A percentile compares a stretch with the other conserved stretches of the same genome.
phyloP scores from a whole-genome alignment of 2,113 vertebrate species.

The Notarius lentiginosus region DNA sequence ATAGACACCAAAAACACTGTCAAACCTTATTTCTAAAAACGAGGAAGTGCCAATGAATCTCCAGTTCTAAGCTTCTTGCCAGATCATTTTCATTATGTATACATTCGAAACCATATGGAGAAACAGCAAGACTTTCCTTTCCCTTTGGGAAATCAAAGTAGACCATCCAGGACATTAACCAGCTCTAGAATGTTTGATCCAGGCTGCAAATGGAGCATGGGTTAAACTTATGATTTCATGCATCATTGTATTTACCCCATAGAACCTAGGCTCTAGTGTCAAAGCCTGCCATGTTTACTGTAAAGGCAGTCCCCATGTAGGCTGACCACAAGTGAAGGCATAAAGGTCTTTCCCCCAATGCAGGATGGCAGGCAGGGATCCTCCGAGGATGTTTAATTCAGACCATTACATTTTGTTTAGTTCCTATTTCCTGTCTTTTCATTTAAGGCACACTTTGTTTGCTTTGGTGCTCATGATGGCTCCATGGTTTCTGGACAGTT shows the following conservation, averaged over 20 bases:
- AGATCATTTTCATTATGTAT: slow-evolving; percentile 27
- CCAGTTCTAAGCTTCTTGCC: slow-evolving; percentile 29
- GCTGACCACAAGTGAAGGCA: slow-evolving; percentile 31
- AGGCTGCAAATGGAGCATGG: slow-evolving; percentile 31
- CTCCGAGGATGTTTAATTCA: slow-evolving; percentile 41
- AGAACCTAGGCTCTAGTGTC: slow-evolving; percentile 33
- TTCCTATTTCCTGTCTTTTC: slow-evolving; percentile 38
- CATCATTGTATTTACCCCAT: slow-evolving; percentile 58
- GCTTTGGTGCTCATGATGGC: slow-evolving; percentile 37
- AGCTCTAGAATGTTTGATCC: slow-evolving; percentile 34
- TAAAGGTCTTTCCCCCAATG: slow-evolving; percentile 39
- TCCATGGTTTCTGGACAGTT: slow-evolving; percentile 49
- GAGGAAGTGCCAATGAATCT: slow-evolving; percentile 57
- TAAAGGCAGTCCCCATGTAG: slow-evolving; percentile 44
- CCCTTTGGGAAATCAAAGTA: slow-evolving; percentile 8
- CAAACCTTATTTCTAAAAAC: slow-evolving; percentile 61
- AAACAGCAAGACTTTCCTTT: slow-evolving; percentile 15
- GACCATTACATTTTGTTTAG: slow-evolving; percentile 48
- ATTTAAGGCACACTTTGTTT: slow-evolving; percentile 41
- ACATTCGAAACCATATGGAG: slow-evolving; percentile 32
- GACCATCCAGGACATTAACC: neutral
- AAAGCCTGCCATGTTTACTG: slow-evolving; percentile 47
- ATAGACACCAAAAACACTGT: slow-evolving; percentile 64
- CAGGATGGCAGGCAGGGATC: slow-evolving; percentile 31
- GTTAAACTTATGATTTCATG: slow-evolving; percentile 63